Conservation (phyloP, 2,797 vertebrate genomes). For the Smutsia temminckii region DNA sequence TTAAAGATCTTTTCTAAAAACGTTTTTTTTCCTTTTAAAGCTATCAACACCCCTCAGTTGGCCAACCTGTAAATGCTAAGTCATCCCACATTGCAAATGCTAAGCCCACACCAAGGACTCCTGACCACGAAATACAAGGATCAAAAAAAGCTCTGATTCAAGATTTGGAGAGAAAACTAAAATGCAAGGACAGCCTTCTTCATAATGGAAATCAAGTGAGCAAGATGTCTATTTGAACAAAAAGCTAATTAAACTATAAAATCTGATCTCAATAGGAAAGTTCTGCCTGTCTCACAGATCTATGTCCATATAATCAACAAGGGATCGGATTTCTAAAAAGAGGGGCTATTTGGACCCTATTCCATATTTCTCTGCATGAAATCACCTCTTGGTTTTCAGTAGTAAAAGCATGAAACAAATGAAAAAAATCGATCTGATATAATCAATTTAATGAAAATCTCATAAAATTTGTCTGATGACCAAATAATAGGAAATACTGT, state of each 20-base stretch:
- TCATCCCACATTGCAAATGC: conserved; percentile 82
- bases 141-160: conserved; percentile 97
- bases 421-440: not conserved
- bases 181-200: conserved; percentile 92
- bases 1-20: conserved; percentile 9
- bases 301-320: conserved; percentile 7
- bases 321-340: not conserved
- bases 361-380: not conserved
- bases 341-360: not conserved
- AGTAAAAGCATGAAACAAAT: conserved; percentile 32
- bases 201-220: conserved; percentile 93
- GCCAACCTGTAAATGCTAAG: conserved; percentile 84
- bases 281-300: conserved; percentile 18
- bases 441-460: conserved; percentile 29
- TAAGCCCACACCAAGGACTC: conserved; percentile 88
- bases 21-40: conserved; percentile 81
- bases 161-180: conserved; percentile 95
- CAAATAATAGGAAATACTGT: conserved; percentile 49
- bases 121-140: conserved; percentile 95
- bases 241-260: conserved; percentile 36
- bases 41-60: conserved; percentile 90
- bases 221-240: conserved; percentile 54
- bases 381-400: not conserved
- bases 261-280: conserved; percentile 36
- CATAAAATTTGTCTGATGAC: conserved; percentile 33